Conservation (phyloP, 2,797 vertebrate species). For the Sebastes itinus region DNA sequence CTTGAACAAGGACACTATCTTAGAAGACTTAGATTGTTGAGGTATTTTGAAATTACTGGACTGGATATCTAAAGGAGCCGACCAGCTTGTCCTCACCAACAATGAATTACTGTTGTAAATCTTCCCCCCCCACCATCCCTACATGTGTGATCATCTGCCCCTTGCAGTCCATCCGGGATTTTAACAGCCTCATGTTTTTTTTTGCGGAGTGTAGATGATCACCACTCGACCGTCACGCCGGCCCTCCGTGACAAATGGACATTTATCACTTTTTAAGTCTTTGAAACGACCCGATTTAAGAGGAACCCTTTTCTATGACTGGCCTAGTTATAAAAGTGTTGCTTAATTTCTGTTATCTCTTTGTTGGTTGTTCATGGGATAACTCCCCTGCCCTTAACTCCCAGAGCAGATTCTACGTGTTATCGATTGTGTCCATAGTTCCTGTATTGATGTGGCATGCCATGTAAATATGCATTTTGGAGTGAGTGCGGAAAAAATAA, state of each 20-base stretch:
- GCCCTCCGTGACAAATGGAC: conserved; percentile 43
- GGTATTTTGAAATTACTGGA: conserved; percentile 52
- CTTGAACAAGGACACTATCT: conserved; percentile 68
- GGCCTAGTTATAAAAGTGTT: conserved; percentile 63
- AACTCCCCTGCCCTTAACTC: conserved; percentile 42
- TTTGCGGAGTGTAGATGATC: conserved; percentile 24
- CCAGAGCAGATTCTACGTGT: conserved; percentile 81
- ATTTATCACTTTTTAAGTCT: conserved; percentile 68
- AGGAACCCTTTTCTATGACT: conserved; percentile 69
- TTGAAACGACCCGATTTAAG: conserved; percentile 59
- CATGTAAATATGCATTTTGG: conserved; percentile 89
- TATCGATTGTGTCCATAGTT: conserved; percentile 83
- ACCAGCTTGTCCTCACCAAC: conserved; percentile 34
- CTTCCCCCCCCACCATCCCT: not conserved
- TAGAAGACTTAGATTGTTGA: conserved; percentile 54
- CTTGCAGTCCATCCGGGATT: conserved; percentile 45
- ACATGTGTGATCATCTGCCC: conserved; percentile 36
- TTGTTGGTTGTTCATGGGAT: conserved; percentile 56
- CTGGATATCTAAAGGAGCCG: conserved; percentile 32
- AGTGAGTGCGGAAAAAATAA: conserved; percentile 86
- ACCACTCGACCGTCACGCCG: not conserved
- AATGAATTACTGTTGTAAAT: conserved; percentile 51
- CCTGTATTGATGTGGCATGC: conserved; percentile 88
- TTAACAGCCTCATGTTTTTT: conserved; percentile 9
- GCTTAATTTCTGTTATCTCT: conserved; percentile 64